Base-by-base conservation (phyloP, 2,113 vertebrate genomes). In the Rhynchopsitta pachyrhyncha region DNA sequence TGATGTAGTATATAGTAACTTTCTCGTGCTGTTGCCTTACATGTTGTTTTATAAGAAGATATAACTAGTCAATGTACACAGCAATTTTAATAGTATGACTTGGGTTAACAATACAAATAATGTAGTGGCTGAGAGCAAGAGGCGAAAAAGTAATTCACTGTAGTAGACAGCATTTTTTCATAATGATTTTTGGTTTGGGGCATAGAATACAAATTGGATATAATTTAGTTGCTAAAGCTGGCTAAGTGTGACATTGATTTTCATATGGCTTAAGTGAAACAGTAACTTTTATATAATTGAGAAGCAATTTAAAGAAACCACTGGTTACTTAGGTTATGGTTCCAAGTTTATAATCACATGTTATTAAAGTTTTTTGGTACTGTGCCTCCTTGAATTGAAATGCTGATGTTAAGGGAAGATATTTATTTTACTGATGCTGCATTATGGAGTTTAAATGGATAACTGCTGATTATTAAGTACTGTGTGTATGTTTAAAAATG, bases 171-270 rank as follows among this genome's bases (percentile, higher is more conserved):
- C 3, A 42, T 46, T 87, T 81, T 89, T 90, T n/a, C 9, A 9
- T 85, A 44, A 87, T 80, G 11, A 29, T 88, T 94, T 86, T 13
- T 93, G 6, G 25, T 85, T 76, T 33, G 2, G 2, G 23, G 17
- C 63, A 28, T 39, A 55, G 55, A 81, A 77, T 70, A 53, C 19
- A 92, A 88, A 91, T 82, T 66, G 20, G 29, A 39, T 57, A 53
- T 41, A 73, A 78, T 81, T 92, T 80, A 91, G 70, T 83, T 69
- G 13, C 42, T 86, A 18, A 86, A 75, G 24, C 50, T 93, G n/a
- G 31, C 90, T 80, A 93, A 90, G 60, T 84, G 39, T 88, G 52
- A 83, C 80, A 92, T 76, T 86, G 28, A 62, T 92, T 88, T 86
- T 86, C 31, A 29, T 81, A 17, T 59, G 46, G 17, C 44, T 77